phyloP scores from a whole-genome alignment of 2,113 vertebrate genomes.

The Phrynosoma blainvillii region DNA sequence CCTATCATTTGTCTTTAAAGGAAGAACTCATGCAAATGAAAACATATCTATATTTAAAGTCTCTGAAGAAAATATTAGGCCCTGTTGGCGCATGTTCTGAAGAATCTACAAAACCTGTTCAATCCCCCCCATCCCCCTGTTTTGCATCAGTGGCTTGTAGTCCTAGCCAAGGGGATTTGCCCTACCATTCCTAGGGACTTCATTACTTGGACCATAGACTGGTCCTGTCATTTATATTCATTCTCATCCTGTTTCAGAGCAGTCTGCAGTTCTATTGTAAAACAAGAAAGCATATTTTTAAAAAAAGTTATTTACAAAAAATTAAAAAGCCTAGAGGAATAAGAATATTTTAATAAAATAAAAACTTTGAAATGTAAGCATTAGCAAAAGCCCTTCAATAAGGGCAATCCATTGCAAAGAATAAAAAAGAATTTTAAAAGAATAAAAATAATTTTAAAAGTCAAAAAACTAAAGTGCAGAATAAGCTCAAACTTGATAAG shows the following conservation, averaged over 20 bases:
- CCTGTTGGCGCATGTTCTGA: not conserved
- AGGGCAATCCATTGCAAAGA: too few species aligned
- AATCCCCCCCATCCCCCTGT: not conserved
- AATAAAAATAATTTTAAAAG: too few species aligned
- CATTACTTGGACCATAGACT: too few species aligned
- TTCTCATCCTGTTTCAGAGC: not conserved
- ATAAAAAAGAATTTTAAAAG: too few species aligned
- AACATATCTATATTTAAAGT: too few species aligned
- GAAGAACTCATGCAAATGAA: not conserved
- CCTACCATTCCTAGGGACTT: too few species aligned
- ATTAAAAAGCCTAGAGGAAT: not conserved
- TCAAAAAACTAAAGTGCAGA: too few species aligned
- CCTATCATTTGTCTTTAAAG: not conserved
- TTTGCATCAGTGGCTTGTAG: not conserved
- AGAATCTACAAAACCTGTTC: not conserved
- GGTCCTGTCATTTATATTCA: not conserved
- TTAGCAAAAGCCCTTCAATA: too few species aligned
- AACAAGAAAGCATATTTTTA: not conserved
- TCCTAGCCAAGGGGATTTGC: too few species aligned
- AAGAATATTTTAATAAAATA: not conserved
- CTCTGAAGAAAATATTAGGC: too few species aligned
- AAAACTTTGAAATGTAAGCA: not conserved
- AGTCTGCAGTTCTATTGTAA: not conserved
- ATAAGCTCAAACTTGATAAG: too few species aligned
- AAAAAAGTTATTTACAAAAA: not conserved